A percentile compares a stretch with the other conserved stretches of the same genome.
Evolutionary conservation across 2,113 vertebrate genomes (phyloP).

Genomic region (Leptocoma aspasia): DNA sequence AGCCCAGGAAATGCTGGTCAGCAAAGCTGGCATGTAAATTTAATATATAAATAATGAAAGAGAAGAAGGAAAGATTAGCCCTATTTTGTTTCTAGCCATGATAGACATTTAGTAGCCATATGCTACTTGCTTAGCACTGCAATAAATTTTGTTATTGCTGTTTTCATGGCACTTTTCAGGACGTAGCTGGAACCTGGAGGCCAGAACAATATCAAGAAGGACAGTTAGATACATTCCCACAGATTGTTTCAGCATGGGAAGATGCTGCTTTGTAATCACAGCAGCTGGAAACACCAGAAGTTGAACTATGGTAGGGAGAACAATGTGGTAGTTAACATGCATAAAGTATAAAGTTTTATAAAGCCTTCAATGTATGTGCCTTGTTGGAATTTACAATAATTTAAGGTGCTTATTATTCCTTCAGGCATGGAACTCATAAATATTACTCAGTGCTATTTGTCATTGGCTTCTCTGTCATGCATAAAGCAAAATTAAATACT

Average conservation of each 20-base stretch:
- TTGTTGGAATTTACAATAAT: slow-evolving; percentile 61
- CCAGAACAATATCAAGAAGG: background rate
- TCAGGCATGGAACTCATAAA: slow-evolving; percentile 61
- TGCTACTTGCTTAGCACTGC: background rate
- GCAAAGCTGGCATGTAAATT: background rate
- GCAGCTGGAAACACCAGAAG: background rate
- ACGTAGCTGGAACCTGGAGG: background rate
- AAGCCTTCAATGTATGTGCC: slow-evolving; percentile 39
- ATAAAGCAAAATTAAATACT: slow-evolving; percentile 60
- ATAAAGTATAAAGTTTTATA: slow-evolving; percentile 44
- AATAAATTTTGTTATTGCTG: background rate
- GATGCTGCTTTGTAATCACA: background rate
- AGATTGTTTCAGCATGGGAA: background rate
- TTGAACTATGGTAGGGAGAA: background rate
- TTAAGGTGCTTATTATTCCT: slow-evolving; percentile 54
- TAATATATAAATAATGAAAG: background rate
- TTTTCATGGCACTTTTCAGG: background rate
- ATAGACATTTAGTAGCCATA: background rate
- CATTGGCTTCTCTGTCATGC: slow-evolving; percentile 62
- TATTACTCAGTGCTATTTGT: slow-evolving; percentile 59
- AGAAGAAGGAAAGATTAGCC: background rate
- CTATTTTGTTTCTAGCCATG: background rate
- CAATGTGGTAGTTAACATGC: background rate
- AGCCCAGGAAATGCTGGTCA: background rate
- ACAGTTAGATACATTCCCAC: background rate